Conservation (phyloP, 2,113 vertebrate genomes). For the Dasyurus viverrinus region DNA sequence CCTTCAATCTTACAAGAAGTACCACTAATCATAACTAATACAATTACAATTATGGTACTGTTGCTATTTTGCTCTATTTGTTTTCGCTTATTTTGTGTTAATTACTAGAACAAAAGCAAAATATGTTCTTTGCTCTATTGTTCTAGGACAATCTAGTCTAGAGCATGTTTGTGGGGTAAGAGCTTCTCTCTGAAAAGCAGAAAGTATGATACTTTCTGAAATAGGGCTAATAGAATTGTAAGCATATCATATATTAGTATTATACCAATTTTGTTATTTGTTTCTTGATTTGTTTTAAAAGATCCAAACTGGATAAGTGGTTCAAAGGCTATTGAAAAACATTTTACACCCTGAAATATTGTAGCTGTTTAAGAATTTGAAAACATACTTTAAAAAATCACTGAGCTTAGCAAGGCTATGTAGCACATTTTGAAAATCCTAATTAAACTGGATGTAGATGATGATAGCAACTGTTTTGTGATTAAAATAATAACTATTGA, state of each 20-base stretch:
- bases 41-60: background rate
- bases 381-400: slow-evolving; percentile 48
- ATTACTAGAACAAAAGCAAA: background rate
- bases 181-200: background rate
- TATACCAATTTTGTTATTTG: background rate
- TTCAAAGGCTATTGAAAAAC: slow-evolving; percentile 35
- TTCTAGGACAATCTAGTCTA: background rate
- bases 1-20: background rate
- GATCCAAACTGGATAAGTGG: background rate
- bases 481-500: slow-evolving; percentile 82
- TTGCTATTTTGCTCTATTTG: background rate
- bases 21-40: background rate
- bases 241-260: background rate
- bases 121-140: background rate
- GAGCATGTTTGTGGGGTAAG: background rate
- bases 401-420: slow-evolving; percentile 62
- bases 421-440: slow-evolving; percentile 76
- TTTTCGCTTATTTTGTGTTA: background rate
- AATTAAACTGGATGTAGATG: slow-evolving; percentile 82
- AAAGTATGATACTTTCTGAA: background rate
- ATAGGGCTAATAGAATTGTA: slow-evolving; percentile 28
- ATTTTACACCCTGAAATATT: slow-evolving; percentile 26
- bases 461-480: slow-evolving; percentile 82
- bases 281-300: slow-evolving; percentile 17
- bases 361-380: slow-evolving; percentile 52